Evolutionary conservation across 1,140 invertebrate genomes (phyloP).

Genomic region (Philopotamus ludificatus): DNA sequence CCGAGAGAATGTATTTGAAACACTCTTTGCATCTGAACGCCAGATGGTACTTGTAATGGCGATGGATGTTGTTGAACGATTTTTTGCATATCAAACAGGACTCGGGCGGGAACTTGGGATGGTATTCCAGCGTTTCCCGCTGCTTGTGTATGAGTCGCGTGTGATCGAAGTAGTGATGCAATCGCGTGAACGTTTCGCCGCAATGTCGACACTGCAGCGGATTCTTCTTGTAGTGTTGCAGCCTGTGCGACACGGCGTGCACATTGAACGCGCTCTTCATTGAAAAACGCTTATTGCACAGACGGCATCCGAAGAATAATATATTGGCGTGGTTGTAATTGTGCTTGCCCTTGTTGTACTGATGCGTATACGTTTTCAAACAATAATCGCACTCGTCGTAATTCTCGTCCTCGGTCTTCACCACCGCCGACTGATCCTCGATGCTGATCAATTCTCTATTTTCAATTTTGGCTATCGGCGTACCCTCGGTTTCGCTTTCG

Average conservation of each 20-base stretch:
- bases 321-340: constrained; percentile 48
- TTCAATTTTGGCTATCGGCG: not conserved
- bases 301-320: constrained; percentile 51
- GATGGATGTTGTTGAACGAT: constrained; percentile 52
- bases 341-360: constrained; percentile 47
- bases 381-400: constrained; percentile 55
- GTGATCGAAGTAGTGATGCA: constrained; percentile 52
- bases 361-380: constrained; percentile 51
- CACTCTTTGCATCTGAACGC: constrained; percentile 49
- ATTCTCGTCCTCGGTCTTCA: constrained; percentile 23
- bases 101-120: constrained; percentile 47
- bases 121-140: constrained; percentile 50
- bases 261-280: constrained; percentile 53
- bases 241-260: constrained; percentile 52
- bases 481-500: constrained; percentile 50
- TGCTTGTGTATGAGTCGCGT: constrained; percentile 50
- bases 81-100: constrained; percentile 50
- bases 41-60: constrained; percentile 53
- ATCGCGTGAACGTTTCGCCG: constrained; percentile 50
- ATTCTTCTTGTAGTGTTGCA: constrained; percentile 51
- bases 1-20: constrained; percentile 51
- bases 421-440: not conserved
- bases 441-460: not conserved
- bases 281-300: constrained; percentile 53
- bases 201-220: constrained; percentile 53